phyloP scores from a whole-genome alignment of 2,113 vertebrate genomes.

The Macquaria ambigua region DNA sequence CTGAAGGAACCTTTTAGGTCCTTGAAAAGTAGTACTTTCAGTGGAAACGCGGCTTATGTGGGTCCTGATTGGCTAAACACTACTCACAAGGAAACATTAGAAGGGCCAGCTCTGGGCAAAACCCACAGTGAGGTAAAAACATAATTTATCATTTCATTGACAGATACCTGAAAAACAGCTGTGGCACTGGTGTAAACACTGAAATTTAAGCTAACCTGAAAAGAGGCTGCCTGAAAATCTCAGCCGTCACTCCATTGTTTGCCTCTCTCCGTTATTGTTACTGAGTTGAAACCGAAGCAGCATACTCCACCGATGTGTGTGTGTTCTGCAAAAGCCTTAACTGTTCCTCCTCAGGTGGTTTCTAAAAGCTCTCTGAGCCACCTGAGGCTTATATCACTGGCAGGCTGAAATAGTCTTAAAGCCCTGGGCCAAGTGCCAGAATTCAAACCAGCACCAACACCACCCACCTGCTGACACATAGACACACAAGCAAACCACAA shows the following conservation, averaged over 20 bases:
- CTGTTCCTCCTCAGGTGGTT: conserved; percentile 25
- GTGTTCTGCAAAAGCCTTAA: conserved; percentile 9
- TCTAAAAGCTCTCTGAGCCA: conserved; percentile 48
- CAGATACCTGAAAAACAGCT: conserved; percentile 8
- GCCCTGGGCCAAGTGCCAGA: conserved; percentile 40
- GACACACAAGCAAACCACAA: conserved; percentile 15
- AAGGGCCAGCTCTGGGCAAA: neutral
- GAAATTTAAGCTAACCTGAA: neutral
- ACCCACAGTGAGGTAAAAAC: neutral
- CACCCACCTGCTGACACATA: conserved; percentile 37
- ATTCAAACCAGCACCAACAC: conserved; percentile 27
- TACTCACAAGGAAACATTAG: neutral
- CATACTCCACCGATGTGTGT: neutral
- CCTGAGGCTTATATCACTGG: conserved; percentile 46
- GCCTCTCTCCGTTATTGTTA: conserved; percentile 15
- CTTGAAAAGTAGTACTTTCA: no score
- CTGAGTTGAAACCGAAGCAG: conserved; percentile 13
- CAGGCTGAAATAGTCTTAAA: conserved; percentile 38
- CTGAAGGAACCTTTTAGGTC: no score
- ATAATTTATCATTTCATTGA: neutral
- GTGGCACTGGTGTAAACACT: neutral
- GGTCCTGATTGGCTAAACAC: neutral
- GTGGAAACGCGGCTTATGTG: neutral
- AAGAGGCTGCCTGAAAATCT: conserved; percentile 6
- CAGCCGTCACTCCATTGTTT: neutral